Base-by-base conservation (phyloP, 2,797 vertebrate species). In the Rhinichthys osculus region DNA sequence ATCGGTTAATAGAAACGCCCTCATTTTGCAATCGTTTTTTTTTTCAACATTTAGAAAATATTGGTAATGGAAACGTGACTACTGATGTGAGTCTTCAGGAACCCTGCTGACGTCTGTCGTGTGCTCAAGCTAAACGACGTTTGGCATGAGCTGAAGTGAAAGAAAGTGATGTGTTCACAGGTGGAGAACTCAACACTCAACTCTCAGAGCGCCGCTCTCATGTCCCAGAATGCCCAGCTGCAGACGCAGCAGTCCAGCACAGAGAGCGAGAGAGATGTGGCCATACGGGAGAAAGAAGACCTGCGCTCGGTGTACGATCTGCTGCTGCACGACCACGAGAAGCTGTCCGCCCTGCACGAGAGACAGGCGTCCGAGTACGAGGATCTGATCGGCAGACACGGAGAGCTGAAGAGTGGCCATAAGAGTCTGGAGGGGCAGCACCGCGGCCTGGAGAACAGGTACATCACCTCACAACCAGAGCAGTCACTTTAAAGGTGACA, bases 201-300 rank as follows among this genome's bases (percentile, higher is more conserved):
- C 92, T 99, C 98, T 0, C 97, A 97, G 91, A 96, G 97, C 72
- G 96, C 96, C 0, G 96, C 97, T 16, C 96, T 99, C 80, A 97
- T 98, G 97, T 96, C 97, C 81, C 98, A 99, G 93, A 98, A 98
- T 2, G 96, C 97, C n/a, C 98, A 99, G 88, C 95, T 99, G 87
- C 94, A 97, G 92, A 96, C 95, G 86, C 98, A 98, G 91, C 98
- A 99, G 91, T 97, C 96, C 85, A 92, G 96, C 27, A 94, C 97
- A 85, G 98, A 99, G 93, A 97, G 92, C 27, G 98, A 99, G 91
- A 96, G 96, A 0, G 98, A 99, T 78, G 93, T 93, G 1, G 93
- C 96, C 1, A 91, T 97, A 62, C 97, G 94, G 85, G 98, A 99
- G 27, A 96, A 95, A 16, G 98, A 99, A 90, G 98, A 99, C 27